Evolutionary conservation across 2,113 vertebrate species (phyloP), one percentile per base, ranked within the genome.

Genomic region (Dromas ardeola): DNA sequence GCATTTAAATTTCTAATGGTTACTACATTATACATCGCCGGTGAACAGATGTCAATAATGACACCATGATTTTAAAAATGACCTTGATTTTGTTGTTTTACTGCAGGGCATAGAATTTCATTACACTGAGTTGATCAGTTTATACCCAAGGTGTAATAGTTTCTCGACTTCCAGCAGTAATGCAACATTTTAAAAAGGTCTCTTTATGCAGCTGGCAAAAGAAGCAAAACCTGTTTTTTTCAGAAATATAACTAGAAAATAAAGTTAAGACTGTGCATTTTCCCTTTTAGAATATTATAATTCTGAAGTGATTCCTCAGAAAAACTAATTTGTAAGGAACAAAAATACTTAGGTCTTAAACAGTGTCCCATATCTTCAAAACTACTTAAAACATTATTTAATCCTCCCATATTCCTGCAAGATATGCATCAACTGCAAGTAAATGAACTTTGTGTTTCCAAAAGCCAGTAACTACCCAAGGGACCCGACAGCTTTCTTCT

Each of bases 71-170:
- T 96, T 96, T 88, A 69, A 90, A 96, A 95, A 91, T 86, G 9
- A 96, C 90, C 92, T 94, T 97, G 77, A 71, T 77, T 66, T 91
- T 94, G 94, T 81, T 88, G 42, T 86, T 96, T 92, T 70, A 93
- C 95, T 93, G 72, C 72, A 90, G 94, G 96, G 79, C 82, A 89
- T 1, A 53, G 86, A 91, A 93, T 95, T 96, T 96, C 89, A 92
- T 96, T 92, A 94, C 38, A 81, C 38, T 34, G 34, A 40, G 50
- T 40, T 94, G 84, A 95, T 94, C 88, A 84, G 52, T 72, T 96
- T 84, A 88, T 86, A 92, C 38, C 42, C 63, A 90, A 70, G 62
- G 47, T 79, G 56, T 82, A 93, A 93, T 21, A 69, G 69, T 90
- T 92, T 91, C 70, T 78, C 81, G 69, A 92, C 42, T 83, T 86